Percentiles rank a stretch among this genome's conserved stretches.
Evolutionary conservation across 2,797 vertebrate species (phyloP).

Genomic region (Nothura maculosa): DNA sequence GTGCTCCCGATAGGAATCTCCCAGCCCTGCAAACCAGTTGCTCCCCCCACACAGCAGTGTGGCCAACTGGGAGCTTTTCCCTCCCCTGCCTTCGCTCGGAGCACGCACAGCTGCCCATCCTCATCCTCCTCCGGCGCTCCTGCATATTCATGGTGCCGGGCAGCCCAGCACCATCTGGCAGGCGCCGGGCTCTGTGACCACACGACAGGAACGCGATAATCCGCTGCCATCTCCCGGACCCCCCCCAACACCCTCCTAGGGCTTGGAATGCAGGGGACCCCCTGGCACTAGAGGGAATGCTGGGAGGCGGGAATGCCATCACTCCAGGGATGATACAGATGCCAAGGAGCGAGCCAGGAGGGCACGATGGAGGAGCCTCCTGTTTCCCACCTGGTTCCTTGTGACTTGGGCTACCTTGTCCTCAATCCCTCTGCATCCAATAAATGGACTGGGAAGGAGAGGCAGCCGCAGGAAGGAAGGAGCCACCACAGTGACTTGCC

Average conservation of each 20-base stretch:
- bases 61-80: neutral
- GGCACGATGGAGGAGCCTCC: neutral
- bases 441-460: neutral
- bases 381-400: neutral
- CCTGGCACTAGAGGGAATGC: neutral
- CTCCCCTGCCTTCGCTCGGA: neutral
- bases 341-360: fast-evolving
- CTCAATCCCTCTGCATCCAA: neutral
- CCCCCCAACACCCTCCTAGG: neutral
- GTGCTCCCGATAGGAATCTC: neutral
- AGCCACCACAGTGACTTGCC: conserved; percentile 15
- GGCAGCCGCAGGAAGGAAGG: neutral
- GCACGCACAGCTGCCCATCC: too few species aligned
- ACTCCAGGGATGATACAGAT: neutral
- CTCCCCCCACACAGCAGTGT: fast-evolving
- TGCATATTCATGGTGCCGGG: neutral
- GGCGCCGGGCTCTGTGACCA: neutral
- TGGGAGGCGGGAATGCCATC: neutral
- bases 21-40: neutral
- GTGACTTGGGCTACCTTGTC: neutral
- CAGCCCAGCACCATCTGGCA: neutral
- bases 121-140: neutral
- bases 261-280: neutral
- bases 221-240: neutral
- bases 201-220: neutral